phyloP scores from a whole-genome alignment of 2,113 vertebrate species.

The Pelecanoides urinatrix region DNA sequence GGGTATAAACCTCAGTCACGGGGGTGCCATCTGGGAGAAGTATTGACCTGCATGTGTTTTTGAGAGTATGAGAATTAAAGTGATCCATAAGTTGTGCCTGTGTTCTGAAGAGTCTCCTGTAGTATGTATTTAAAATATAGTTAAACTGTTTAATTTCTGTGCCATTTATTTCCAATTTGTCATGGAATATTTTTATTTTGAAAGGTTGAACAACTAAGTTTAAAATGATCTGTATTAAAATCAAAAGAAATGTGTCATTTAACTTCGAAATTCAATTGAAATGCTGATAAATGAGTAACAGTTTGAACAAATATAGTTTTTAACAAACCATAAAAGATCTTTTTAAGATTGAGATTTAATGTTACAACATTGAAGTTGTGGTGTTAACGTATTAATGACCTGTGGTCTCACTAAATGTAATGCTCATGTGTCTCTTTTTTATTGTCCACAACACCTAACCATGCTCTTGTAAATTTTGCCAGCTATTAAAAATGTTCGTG shows the following conservation, averaged over 20 bases:
- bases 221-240: neutral
- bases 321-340: neutral
- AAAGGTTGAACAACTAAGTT: neutral
- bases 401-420: neutral
- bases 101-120: neutral
- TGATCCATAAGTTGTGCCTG: neutral
- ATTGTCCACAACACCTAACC: neutral
- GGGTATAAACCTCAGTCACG: neutral
- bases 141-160: neutral
- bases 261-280: neutral
- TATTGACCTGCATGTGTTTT: neutral
- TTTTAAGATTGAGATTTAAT: neutral
- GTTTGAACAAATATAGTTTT: neutral
- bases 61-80: neutral
- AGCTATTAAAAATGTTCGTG: conserved; percentile 95
- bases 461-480: neutral
- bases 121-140: neutral
- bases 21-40: neutral
- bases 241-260: neutral
- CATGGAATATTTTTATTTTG: neutral
- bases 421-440: neutral
- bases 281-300: neutral
- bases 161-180: neutral
- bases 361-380: neutral
- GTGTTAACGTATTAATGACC: neutral